Percentiles rank a stretch among this genome's conserved stretches.
Evolutionary conservation across 2,113 vertebrate species (phyloP).

Genomic region (Raja brachyura): DNA sequence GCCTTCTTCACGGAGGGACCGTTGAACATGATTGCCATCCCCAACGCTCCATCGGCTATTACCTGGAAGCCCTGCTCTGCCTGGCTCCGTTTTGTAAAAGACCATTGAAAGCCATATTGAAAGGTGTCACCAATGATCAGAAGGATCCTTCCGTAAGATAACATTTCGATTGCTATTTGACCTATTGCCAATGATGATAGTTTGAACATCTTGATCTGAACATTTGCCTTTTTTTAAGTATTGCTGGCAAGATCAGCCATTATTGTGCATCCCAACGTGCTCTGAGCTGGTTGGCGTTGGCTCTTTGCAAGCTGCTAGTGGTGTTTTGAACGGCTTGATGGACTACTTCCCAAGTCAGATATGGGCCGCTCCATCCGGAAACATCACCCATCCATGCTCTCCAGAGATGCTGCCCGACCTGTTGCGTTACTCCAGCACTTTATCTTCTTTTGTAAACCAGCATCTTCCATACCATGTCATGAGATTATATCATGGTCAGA

Average conservation of each 20-base stretch:
- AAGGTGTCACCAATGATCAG: constrained; percentile 83
- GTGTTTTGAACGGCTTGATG: neutral
- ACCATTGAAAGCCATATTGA: constrained; percentile 71
- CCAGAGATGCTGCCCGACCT: no score
- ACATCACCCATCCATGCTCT: no score
- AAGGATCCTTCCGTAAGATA: constrained; percentile 79
- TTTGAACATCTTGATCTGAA: no score
- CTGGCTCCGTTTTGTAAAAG: constrained; percentile 90
- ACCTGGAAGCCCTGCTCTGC: constrained; percentile 84
- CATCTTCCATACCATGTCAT: neutral
- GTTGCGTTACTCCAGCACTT: no score
- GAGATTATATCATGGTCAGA: neutral
- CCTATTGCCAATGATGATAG: neutral
- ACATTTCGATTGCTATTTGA: neutral
- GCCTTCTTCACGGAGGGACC: constrained; percentile 72
- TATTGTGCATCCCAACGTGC: neutral
- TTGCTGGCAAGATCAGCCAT: neutral
- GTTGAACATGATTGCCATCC: constrained; percentile 82
- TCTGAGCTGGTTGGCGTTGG: neutral
- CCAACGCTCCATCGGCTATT: constrained; percentile 82
- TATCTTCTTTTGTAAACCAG: no score
- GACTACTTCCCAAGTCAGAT: neutral
- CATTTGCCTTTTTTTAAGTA: neutral
- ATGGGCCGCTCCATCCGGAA: neutral
- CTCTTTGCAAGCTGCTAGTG: neutral